A percentile compares a stretch with the other conserved stretches of the same genome.
phyloP scores from a whole-genome alignment of 1,140 invertebrate species.

The Lerema accius region DNA sequence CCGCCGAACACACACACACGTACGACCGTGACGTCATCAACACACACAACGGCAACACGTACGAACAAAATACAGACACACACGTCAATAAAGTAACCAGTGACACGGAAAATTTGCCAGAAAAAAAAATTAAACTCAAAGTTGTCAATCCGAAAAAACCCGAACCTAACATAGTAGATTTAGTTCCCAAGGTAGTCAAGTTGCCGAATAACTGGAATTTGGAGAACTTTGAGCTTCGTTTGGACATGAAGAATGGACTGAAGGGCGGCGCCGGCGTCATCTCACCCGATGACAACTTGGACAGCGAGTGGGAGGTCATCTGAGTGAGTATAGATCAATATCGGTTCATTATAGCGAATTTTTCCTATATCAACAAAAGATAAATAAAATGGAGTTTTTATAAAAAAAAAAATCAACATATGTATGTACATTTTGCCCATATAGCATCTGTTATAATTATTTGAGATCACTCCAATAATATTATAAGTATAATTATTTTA shows the following conservation, averaged over 20 bases:
- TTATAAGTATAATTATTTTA: too few relatives aligned
- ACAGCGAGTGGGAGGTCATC: constrained; percentile 74
- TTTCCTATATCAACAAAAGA: too few relatives aligned
- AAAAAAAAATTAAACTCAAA: constrained; percentile 38
- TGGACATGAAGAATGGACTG: constrained; percentile 59
- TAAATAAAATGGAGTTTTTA: too few relatives aligned
- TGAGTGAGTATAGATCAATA: background rate
- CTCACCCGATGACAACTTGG: constrained; percentile 66
- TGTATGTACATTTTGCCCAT: too few relatives aligned
- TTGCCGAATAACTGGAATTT: constrained; percentile 76
- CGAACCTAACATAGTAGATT: constrained; percentile 51
- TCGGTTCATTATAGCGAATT: too few relatives aligned
- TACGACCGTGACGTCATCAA: constrained; percentile 15
- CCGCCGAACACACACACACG: constrained; percentile 15
- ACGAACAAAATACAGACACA: too few relatives aligned
- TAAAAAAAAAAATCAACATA: too few relatives aligned
- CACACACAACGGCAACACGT: background rate
- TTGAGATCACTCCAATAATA: too few relatives aligned
- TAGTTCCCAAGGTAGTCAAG: constrained; percentile 69
- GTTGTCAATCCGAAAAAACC: constrained; percentile 30
- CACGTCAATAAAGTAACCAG: constrained; percentile 32
- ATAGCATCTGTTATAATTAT: too few relatives aligned
- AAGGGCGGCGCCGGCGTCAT: constrained; percentile 47
- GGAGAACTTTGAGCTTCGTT: constrained; percentile 65
- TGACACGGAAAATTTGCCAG: constrained; percentile 28